Conservation (phyloP, 92 coral and sea anemone species). For the Actinostola sp. region DNA sequence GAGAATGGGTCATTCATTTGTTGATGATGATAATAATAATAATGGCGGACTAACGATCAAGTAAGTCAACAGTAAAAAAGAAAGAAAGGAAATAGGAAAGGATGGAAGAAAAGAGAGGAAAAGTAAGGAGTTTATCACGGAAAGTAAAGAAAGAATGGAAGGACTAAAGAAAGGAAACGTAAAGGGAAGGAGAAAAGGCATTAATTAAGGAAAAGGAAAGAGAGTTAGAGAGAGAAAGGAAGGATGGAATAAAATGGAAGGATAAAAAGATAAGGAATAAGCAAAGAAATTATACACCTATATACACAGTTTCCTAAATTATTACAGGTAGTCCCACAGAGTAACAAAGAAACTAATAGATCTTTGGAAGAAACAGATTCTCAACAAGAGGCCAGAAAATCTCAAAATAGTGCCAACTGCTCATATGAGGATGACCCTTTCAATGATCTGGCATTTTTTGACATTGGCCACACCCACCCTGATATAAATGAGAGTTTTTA, state of each 20-base stretch:
- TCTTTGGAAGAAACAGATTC: neutral
- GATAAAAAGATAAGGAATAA: neutral
- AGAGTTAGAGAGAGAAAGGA: too few relatives aligned
- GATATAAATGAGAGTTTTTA: conserved; percentile 11
- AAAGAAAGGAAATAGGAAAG: neutral
- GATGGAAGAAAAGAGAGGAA: neutral
- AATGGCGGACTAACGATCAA: conserved; percentile 12
- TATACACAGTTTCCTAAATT: neutral
- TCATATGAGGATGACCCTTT: neutral
- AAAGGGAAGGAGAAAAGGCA: too few relatives aligned
- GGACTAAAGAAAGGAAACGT: too few relatives aligned
- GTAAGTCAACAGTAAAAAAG: neutral
- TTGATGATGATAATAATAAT: neutral
- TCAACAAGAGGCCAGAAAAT: neutral
- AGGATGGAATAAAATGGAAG: too few relatives aligned
- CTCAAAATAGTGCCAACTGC: neutral
- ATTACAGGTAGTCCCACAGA: conserved; percentile 20
- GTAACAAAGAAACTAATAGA: neutral
- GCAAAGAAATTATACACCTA: neutral
- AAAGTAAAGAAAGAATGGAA: neutral
- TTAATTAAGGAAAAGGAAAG: too few relatives aligned
- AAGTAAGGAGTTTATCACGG: neutral
- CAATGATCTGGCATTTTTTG: conserved; percentile 8
- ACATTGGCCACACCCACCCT: neutral
- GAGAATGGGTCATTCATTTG: conserved; percentile 26